phyloP scores from a whole-genome alignment of 2,888 invertebrate species.

The Macrophya alboannulata region DNA sequence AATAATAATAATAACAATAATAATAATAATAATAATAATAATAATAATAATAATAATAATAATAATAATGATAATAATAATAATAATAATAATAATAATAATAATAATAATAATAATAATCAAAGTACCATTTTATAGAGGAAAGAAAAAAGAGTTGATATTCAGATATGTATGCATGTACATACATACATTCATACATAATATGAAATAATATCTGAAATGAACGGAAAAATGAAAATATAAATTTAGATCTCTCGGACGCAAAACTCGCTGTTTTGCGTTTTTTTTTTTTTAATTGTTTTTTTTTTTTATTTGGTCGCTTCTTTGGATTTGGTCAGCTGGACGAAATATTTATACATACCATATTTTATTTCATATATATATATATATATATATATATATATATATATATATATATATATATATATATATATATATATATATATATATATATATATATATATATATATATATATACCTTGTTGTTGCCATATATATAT shows the following conservation, averaged over 20 bases:
- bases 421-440: too few relatives aligned
- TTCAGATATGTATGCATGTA: background rate
- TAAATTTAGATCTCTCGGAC: background rate
- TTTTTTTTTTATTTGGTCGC: conserved; percentile 42
- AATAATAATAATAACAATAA: too few relatives aligned
- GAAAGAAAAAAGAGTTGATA: too few relatives aligned
- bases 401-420: too few relatives aligned
- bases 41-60: background rate
- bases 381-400: too few relatives aligned
- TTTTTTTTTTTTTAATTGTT: background rate
- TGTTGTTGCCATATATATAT: background rate
- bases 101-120: background rate
- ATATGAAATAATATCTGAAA: too few relatives aligned
- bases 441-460: too few relatives aligned
- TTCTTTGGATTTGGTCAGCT: conserved; percentile 53
- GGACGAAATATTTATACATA: conserved; percentile 35
- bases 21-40: background rate
- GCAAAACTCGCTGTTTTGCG: background rate
- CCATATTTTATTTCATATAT: too few relatives aligned
- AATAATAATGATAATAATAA: background rate
- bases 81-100: background rate
- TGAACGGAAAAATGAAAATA: background rate
- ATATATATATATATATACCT: background rate
- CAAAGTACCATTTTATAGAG: background rate
- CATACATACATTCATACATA: too few relatives aligned